Percentiles rank a stretch among this genome's conserved stretches.
Evolutionary conservation across 2,797 vertebrate species (phyloP).

Genomic region (Tragelaphus oryx): DNA sequence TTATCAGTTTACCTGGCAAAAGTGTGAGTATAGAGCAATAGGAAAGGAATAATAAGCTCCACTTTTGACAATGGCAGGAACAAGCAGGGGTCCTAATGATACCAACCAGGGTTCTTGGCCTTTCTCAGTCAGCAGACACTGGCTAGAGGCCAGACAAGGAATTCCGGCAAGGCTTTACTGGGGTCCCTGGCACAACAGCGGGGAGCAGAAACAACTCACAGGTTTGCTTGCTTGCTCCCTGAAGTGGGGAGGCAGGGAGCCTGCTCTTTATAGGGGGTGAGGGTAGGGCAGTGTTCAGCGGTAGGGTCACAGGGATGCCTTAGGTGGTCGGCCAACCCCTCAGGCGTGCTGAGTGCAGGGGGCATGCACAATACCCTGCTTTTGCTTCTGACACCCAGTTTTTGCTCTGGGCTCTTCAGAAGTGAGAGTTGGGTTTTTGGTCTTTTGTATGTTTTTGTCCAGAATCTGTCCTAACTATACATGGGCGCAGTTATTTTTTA

Average conservation of each 20-base stretch:
- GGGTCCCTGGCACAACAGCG: fast-evolving
- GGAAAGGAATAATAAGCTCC: not conserved
- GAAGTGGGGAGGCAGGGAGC: not conserved
- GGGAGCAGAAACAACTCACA: not conserved
- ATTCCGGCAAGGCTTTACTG: not conserved
- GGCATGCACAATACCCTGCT: not conserved
- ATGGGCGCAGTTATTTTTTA: fast-evolving
- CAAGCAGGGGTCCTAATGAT: not conserved
- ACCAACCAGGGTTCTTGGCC: not conserved
- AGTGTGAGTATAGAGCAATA: not conserved
- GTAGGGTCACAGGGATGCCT: not conserved
- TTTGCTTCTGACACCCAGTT: not conserved
- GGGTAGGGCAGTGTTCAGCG: not conserved
- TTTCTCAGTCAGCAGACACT: not conserved
- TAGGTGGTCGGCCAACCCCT: not conserved
- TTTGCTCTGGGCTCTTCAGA: not conserved
- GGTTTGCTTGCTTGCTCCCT: not conserved
- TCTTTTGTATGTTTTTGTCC: not conserved
- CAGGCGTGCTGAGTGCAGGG: not conserved
- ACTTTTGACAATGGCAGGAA: not conserved
- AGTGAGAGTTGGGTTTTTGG: not conserved
- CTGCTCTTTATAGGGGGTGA: not conserved
- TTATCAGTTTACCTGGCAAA: not conserved
- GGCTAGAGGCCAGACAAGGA: not conserved
- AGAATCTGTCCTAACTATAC: not conserved